Evolutionary conservation across 1,140 invertebrate genomes (phyloP).

Genomic region (Periplaneta americana): DNA sequence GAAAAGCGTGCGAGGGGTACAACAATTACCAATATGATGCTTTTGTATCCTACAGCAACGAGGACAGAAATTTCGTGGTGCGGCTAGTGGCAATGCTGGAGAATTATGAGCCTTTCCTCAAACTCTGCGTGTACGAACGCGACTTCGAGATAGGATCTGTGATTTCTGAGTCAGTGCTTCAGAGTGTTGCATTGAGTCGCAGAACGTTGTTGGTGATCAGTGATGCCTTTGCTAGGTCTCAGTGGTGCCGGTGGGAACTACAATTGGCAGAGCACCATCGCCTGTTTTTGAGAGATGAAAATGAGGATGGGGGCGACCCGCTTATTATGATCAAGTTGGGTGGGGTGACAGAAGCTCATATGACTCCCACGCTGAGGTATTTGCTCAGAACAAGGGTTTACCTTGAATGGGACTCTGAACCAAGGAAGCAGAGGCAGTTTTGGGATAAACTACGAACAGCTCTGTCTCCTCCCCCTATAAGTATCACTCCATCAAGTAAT

Average conservation of each 20-base stretch:
- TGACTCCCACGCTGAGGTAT: slow-evolving; percentile 50
- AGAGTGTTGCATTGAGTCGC: slow-evolving; percentile 50
- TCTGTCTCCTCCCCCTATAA: slow-evolving; percentile 28
- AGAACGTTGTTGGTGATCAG: slow-evolving; percentile 57
- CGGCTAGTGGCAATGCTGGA: slow-evolving; percentile 50
- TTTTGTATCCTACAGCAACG: slow-evolving; percentile 58
- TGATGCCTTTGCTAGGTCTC: slow-evolving; percentile 54
- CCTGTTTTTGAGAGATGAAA: slow-evolving; percentile 30
- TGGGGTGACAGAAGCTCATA: slow-evolving; percentile 41
- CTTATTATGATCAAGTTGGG: slow-evolving; percentile 53
- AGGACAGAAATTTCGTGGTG: slow-evolving; percentile 53
- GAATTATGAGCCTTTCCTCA: slow-evolving; percentile 43
- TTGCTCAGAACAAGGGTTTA: slow-evolving; percentile 57
- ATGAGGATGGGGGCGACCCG: slow-evolving; percentile 39
- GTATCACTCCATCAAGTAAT: neutral
- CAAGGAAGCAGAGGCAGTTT: slow-evolving; percentile 41
- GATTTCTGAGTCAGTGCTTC: slow-evolving; percentile 53
- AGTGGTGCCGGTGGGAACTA: slow-evolving; percentile 62
- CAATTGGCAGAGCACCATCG: slow-evolving; percentile 44
- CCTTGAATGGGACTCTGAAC: slow-evolving; percentile 45
- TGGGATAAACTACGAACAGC: slow-evolving; percentile 40
- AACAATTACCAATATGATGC: slow-evolving; percentile 51
- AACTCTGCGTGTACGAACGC: slow-evolving; percentile 57
- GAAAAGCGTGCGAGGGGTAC: neutral
- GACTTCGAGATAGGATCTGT: slow-evolving; percentile 57